Evolutionary conservation across 2,797 vertebrate species (phyloP).

Genomic region (Vespertilio murinus): DNA sequence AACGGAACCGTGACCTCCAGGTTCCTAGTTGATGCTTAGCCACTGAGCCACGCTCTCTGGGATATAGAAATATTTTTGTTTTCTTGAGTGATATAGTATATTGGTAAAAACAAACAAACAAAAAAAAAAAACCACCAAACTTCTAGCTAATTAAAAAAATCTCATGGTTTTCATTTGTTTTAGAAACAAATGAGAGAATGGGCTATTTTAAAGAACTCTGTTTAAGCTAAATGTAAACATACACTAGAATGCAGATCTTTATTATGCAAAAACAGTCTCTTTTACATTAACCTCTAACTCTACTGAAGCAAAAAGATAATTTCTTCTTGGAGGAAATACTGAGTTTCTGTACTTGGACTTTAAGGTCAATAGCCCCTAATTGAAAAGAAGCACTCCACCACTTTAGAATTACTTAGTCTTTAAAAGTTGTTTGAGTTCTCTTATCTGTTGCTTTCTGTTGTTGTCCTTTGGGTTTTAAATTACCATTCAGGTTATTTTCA

Average conservation of each 20-base stretch:
- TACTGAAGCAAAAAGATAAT: not conserved
- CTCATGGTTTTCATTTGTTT: not conserved
- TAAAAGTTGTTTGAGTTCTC: not conserved
- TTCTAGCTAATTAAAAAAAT: not conserved
- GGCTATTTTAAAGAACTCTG: not conserved
- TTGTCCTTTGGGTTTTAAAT: conserved; percentile 17
- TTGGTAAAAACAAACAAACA: conserved; percentile 32
- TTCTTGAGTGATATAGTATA: not conserved
- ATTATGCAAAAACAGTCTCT: not conserved
- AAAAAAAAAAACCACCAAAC: no score
- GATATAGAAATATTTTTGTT: not conserved
- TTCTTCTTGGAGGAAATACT: not conserved
- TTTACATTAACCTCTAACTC: not conserved
- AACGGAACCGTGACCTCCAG: no score
- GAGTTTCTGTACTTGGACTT: not conserved
- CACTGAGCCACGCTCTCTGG: no score
- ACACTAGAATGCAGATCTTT: not conserved
- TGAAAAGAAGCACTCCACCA: not conserved
- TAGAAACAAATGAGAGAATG: not conserved
- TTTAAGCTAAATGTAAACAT: conserved; percentile 27
- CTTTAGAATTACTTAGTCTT: not conserved
- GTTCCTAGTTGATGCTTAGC: no score
- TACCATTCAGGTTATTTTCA: not conserved
- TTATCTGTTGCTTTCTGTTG: not conserved
- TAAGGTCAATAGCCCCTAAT: not conserved